These are phyloP conservation scores for Atractosteus spatula DNA, from an alignment of 2,113 vertebrate species.

Conservation along the genomic window DNA sequence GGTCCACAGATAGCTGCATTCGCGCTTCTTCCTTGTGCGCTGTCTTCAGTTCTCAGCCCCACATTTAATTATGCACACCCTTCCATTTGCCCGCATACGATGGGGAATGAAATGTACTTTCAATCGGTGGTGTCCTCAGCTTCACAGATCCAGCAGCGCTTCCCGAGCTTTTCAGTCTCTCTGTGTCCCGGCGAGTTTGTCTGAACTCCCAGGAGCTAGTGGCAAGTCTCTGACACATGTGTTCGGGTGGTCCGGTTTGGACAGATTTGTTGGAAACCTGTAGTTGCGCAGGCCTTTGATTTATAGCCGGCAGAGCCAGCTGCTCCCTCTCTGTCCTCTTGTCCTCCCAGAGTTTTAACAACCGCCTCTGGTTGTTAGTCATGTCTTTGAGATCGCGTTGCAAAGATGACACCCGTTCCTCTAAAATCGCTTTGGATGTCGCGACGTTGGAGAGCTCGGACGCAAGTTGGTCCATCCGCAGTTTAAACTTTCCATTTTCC, in stretches of 20 bases:
- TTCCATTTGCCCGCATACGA: not conserved
- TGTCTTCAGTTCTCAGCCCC: too few species aligned
- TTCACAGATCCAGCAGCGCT: slow-evolving; percentile 42
- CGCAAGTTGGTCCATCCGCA: slow-evolving; percentile 61
- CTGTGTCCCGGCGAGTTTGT: slow-evolving; percentile 36
- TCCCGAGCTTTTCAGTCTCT: slow-evolving; percentile 50
- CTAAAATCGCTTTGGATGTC: slow-evolving; percentile 63
- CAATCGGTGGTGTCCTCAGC: slow-evolving; percentile 38
- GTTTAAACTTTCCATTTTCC: slow-evolving; percentile 57
- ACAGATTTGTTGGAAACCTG: slow-evolving; percentile 43
- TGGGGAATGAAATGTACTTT: slow-evolving; percentile 44
- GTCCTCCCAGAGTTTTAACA: slow-evolving; percentile 71
- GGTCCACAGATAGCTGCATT: too few species aligned
- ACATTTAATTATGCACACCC: not conserved
- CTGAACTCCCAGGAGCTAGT: slow-evolving; percentile 54
- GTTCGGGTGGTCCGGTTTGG: slow-evolving; percentile 70
- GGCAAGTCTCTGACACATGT: slow-evolving; percentile 57
- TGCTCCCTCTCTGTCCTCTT: slow-evolving; percentile 63
- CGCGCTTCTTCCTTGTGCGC: too few species aligned
- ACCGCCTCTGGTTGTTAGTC: slow-evolving; percentile 65
- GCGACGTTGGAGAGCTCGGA: slow-evolving; percentile 62
- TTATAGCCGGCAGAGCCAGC: slow-evolving; percentile 54
- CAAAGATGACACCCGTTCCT: slow-evolving; percentile 63
- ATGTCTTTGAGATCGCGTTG: slow-evolving; percentile 71
- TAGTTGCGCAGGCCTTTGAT: slow-evolving; percentile 48